phyloP scores from a whole-genome alignment of 1,140 invertebrate genomes.

The Anagrus nilaparvatae region DNA sequence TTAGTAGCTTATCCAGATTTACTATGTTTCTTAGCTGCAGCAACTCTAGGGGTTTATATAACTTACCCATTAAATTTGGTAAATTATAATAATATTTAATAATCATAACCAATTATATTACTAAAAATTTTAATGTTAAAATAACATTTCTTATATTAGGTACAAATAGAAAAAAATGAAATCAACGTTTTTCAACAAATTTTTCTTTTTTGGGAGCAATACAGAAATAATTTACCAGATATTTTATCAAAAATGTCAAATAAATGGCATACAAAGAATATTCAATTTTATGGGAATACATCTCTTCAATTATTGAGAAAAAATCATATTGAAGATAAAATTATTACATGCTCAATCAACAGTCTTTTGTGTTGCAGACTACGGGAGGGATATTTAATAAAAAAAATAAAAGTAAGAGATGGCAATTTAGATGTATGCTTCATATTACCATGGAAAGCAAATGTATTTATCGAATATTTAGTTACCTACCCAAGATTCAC shows the following conservation, averaged over 20 bases:
- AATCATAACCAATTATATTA: constrained; percentile 3
- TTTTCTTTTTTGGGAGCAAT: constrained; percentile 68
- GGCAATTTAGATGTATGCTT: constrained; percentile 56
- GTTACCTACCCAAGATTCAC: constrained; percentile 52
- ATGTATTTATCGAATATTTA: constrained; percentile 63
- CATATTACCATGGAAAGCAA: constrained; percentile 64
- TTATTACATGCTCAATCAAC: constrained; percentile 53
- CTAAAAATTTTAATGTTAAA: constrained; percentile 1
- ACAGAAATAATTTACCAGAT: constrained; percentile 33
- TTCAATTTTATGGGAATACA: constrained; percentile 47
- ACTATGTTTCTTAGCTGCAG: constrained; percentile 66
- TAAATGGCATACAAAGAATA: constrained; percentile 46
- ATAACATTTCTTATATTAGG: constrained; percentile 26
- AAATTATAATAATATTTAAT: no score
- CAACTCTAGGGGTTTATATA: constrained; percentile 69
- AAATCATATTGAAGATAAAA: constrained; percentile 55
- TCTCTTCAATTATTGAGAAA: constrained; percentile 50
- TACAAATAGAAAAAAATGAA: constrained; percentile 31
- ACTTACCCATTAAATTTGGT: no score
- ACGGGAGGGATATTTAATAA: constrained; percentile 70
- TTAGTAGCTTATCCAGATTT: constrained; percentile 67
- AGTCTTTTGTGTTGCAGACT: constrained; percentile 66
- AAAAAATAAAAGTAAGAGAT: constrained; percentile 47
- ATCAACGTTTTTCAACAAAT: constrained; percentile 66
- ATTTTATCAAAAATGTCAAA: constrained; percentile 21